These are phyloP conservation scores for Elmis aenea DNA, from an alignment of 2,888 invertebrate genomes.

Conservation along the genomic window DNA sequence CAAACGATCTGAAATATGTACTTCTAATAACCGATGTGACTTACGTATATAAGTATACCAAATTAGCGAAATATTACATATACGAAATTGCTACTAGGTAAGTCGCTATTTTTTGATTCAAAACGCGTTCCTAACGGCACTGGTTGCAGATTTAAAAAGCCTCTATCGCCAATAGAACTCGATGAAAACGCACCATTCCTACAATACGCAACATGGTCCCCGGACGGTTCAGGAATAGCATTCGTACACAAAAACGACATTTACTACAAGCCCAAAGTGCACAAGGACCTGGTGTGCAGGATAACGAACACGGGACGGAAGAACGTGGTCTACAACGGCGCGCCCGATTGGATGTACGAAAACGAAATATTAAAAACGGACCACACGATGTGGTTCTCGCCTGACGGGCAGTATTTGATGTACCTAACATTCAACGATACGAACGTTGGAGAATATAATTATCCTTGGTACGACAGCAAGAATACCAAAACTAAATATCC, in stretches of 20 bases:
- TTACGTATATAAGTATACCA: conserved; percentile 58
- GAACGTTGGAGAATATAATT: conserved; percentile 65
- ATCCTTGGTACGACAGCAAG: conserved; percentile 62
- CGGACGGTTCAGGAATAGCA: conserved; percentile 64
- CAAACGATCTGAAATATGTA: conserved; percentile 72
- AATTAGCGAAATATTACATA: conserved; percentile 61
- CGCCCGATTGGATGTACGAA: conserved; percentile 89
- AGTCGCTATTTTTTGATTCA: conserved; percentile 21
- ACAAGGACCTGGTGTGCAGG: conserved; percentile 65
- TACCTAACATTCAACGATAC: conserved; percentile 73
- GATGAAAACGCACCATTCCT: conserved; percentile 65
- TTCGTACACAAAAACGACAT: conserved; percentile 81
- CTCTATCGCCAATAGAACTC: conserved; percentile 64
- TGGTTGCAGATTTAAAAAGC: conserved; percentile 60
- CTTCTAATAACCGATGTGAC: conserved; percentile 67
- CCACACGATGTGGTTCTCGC: conserved; percentile 80
- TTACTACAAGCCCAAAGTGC: conserved; percentile 74
- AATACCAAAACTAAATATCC: conserved; percentile 55
- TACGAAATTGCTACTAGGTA: conserved; percentile 64
- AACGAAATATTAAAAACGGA: conserved; percentile 67
- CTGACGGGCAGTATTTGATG: conserved; percentile 68
- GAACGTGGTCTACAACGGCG: conserved; percentile 69
- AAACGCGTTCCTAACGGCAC: too few relatives aligned
- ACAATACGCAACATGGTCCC: conserved; percentile 73
- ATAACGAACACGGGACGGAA: conserved; percentile 65